Conservation (phyloP, 2,888 invertebrate genomes). For the Oasisia sp. region DNA sequence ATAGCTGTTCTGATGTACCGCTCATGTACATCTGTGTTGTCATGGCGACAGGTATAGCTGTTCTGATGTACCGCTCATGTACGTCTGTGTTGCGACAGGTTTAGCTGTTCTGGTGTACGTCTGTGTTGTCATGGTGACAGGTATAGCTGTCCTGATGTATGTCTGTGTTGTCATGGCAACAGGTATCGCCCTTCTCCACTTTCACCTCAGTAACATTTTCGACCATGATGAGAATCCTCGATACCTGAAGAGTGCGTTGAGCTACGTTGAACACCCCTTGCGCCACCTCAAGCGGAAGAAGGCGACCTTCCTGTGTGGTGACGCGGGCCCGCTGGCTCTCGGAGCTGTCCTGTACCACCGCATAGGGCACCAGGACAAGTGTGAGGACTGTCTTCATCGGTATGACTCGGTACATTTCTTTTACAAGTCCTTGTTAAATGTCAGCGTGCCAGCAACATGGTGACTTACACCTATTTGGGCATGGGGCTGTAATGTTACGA, state of each 20-base stretch:
- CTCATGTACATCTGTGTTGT: no score
- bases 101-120: no score
- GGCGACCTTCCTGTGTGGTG: conserved; percentile 78
- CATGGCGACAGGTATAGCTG: no score
- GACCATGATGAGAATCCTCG: conserved; percentile 20
- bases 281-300: conserved; percentile 67
- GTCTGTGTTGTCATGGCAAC: background rate
- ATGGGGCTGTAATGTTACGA: no score
- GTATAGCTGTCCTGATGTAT: no score
- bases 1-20: no score
- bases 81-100: no score
- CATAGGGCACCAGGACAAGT: conserved; percentile 70
- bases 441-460: no score
- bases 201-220: conserved; percentile 66
- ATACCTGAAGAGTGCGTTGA: conserved; percentile 33
- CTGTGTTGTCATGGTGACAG: no score
- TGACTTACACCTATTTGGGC: no score
- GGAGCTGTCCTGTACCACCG: conserved; percentile 73
- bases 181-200: conserved; percentile 76
- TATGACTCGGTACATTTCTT: background rate
- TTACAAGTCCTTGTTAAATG: no score
- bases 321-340: conserved; percentile 75
- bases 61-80: no score
- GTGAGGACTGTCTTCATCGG: conserved; percentile 40
- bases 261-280: conserved; percentile 50